A percentile compares a stretch with the other conserved stretches of the same genome.
These are phyloP conservation scores for Nesidiocoris tenuis DNA, from an alignment of 2,888 invertebrate genomes.

Conservation along the genomic window DNA sequence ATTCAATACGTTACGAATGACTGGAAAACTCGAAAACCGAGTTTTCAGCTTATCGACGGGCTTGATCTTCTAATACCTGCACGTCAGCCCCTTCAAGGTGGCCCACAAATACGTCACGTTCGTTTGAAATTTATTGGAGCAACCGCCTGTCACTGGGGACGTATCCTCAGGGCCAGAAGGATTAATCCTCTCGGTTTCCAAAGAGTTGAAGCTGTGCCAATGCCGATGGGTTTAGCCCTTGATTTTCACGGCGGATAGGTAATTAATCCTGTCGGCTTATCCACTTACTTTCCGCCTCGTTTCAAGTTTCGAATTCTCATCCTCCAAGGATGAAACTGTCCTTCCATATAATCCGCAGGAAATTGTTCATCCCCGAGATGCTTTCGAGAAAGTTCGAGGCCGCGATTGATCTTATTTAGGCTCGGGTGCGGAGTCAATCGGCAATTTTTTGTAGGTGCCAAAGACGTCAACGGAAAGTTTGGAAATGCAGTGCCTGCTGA, in stretches of 20 bases:
- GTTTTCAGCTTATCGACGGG: too few species aligned
- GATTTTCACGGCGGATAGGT: constrained; percentile 22
- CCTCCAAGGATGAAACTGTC: constrained; percentile 2
- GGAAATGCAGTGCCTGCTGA: too few species aligned
- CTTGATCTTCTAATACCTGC: too few species aligned
- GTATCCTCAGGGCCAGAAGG: not conserved
- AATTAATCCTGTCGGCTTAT: constrained; percentile 31
- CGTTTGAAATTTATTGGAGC: not conserved
- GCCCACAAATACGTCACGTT: not conserved
- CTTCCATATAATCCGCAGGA: not conserved
- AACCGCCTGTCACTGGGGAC: not conserved
- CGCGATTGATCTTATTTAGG: too few species aligned
- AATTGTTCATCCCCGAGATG: not conserved
- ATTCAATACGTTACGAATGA: too few species aligned
- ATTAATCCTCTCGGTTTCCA: not conserved
- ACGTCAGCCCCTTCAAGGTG: too few species aligned
- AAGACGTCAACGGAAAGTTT: too few species aligned
- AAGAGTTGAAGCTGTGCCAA: constrained; percentile 17
- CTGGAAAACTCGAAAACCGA: too few species aligned
- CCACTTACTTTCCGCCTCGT: constrained; percentile 15
- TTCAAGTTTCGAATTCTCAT: constrained; percentile 8
- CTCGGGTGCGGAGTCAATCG: too few species aligned
- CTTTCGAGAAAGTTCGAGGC: not conserved
- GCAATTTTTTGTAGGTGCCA: too few species aligned
- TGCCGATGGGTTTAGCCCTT: constrained; percentile 22